Percentiles rank a stretch among this genome's conserved stretches.
phyloP scores from a whole-genome alignment of 2,888 invertebrate genomes.

The Opisthograptis luteolata region DNA sequence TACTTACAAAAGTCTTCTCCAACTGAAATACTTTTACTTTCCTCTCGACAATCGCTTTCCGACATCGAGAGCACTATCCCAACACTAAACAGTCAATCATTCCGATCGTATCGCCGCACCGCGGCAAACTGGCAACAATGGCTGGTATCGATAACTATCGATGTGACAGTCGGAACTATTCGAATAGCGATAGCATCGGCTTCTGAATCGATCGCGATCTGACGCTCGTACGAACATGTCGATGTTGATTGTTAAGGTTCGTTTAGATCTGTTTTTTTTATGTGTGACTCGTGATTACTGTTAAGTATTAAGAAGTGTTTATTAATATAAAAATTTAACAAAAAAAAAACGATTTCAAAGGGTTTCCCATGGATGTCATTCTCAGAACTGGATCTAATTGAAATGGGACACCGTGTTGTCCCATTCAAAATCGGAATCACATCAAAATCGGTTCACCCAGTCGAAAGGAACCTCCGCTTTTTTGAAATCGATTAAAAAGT shows the following conservation, averaged over 20 bases:
- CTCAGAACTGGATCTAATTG: no score
- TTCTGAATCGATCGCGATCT: conserved; percentile 54
- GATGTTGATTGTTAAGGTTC: conserved; percentile 20
- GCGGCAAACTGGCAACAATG: conserved; percentile 28
- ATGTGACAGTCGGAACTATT: conserved; percentile 36
- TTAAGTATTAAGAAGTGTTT: no score
- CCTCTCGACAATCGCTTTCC: conserved; percentile 2
- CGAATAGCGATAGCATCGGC: conserved; percentile 53
- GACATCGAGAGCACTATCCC: conserved; percentile 42
- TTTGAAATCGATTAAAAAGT: no score
- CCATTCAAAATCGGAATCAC: no score
- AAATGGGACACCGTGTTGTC: no score
- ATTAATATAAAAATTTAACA: no score
- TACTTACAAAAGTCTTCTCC: conserved; percentile 6
- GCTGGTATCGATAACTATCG: conserved; percentile 29
- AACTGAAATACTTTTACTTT: conserved; percentile 17
- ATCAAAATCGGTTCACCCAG: no score
- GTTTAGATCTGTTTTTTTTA: conserved; percentile 10
- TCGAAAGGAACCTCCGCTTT: no score
- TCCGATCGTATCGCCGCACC: conserved; percentile 29
- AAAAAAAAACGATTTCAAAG: no score
- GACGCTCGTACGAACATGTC: conserved; percentile 55
- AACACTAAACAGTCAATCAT: conserved; percentile 39
- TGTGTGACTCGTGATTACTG: no score
- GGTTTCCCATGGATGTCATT: no score